Evolutionary conservation across 2,113 vertebrate genomes (phyloP).

Genomic region (Oreotrochilus melanogaster): DNA sequence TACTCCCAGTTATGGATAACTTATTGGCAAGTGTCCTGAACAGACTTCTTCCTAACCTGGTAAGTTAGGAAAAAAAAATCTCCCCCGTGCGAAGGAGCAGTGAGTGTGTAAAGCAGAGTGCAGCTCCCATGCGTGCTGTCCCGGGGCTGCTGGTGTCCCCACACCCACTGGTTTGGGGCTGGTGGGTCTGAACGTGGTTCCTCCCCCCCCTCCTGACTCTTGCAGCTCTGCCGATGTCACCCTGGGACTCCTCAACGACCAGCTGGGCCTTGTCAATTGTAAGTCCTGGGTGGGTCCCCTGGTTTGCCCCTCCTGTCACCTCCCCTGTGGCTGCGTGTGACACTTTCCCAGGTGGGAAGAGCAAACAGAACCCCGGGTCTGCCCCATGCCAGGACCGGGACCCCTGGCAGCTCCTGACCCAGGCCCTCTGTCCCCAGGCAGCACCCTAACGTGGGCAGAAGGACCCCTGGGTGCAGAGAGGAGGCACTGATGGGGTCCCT

Average conservation of each 20-base stretch:
- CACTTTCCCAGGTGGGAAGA: neutral
- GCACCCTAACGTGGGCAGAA: neutral
- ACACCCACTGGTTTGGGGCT: neutral
- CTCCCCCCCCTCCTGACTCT: rapidly evolving
- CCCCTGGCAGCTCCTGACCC: neutral
- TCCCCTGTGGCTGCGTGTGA: rapidly evolving
- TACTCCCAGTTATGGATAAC: constrained; percentile 79
- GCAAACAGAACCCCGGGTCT: neutral
- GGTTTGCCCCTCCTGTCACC: rapidly evolving
- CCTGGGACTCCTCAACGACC: constrained; percentile 63
- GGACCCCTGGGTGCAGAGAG: neutral
- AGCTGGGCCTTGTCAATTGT: constrained; percentile 72
- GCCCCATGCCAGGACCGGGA: rapidly evolving
- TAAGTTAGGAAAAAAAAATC: neutral
- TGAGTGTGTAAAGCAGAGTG: neutral
- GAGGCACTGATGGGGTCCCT: rapidly evolving
- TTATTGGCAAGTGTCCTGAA: constrained; percentile 75
- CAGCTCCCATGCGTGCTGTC: neutral
- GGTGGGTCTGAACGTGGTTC: rapidly evolving
- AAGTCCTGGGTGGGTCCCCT: neutral
- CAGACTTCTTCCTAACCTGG: constrained; percentile 74
- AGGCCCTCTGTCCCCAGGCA: rapidly evolving
- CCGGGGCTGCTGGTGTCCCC: neutral
- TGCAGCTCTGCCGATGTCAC: constrained; percentile 70
- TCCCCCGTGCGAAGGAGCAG: rapidly evolving